Evolutionary conservation across 2,113 vertebrate species (phyloP), one percentile per base, ranked within the genome.

Genomic region (Pseudopodoces humilis): DNA sequence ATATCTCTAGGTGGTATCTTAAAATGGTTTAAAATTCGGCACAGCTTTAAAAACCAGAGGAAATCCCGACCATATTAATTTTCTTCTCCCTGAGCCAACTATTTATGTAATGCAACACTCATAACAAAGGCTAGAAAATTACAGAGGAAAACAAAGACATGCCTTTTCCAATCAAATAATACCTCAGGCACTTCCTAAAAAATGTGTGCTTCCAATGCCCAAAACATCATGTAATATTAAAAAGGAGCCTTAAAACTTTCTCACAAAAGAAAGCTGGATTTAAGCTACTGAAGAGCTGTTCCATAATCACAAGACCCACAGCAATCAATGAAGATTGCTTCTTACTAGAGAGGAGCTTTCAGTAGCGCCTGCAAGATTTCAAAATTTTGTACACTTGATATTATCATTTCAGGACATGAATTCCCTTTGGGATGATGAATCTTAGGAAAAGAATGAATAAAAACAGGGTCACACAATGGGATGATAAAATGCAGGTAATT

Each of bases 301-400:
- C 93, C 85, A 75, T 79, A 93, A 96, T 95, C 90, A 90, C 69
- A 71, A 84, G 69, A 93, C 65, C 76, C 46, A 79, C 76, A 82
- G 92, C 90, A 96, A 94, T 92, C 93, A 93, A 37, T 81, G 92
- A 96, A 90, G 83, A 94, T 86, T 97, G 93, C 79, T 75, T 94
- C 87, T 94, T 88, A 71, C 68, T 74, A 47, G 79, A 90, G 41
- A 88, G 90, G 41, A 75, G 85, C 71, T 88, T 83, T 93, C 60
- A 86, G 86, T 33, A 90, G 76, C 65, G 86, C 16, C 31, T 81
- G 60, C 25, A 90, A 88, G 69, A 90, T 88, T 56, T 75, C 85
- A 79, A 83, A 91, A 93, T 94, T 74, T 46, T 47, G 43, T 49
- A 58, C 27, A 76, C 41, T 95, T 82, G 89, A 64, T 94, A 91